Conservation (phyloP, 2,113 vertebrate genomes). For the Grammomys dolichurus region DNA sequence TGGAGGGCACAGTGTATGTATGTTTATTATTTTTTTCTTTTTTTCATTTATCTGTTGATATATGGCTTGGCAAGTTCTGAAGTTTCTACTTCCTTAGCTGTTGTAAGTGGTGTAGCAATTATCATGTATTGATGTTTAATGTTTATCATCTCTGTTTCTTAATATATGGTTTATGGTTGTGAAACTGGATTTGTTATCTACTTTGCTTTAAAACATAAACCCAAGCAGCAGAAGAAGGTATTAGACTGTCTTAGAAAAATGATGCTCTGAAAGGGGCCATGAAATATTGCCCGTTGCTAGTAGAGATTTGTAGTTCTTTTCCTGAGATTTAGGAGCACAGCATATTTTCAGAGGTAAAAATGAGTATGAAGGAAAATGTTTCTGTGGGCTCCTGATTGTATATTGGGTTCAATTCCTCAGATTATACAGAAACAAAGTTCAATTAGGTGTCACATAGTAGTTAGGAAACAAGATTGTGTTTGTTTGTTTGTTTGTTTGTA, state of each 20-base stretch:
- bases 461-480: not conserved
- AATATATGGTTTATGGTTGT: not conserved
- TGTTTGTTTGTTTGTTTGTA: not conserved
- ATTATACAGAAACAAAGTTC: not conserved
- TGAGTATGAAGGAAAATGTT: not conserved
- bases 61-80: not conserved
- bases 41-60: not conserved
- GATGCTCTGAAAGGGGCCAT: not conserved
- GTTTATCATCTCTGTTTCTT: not conserved
- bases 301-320: not conserved
- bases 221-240: conserved; percentile 10
- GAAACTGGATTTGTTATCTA: not conserved
- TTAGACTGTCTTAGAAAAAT: conserved; percentile 14
- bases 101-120: not conserved
- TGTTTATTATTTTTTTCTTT: not conserved
- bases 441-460: not conserved
- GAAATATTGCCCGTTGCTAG: not conserved
- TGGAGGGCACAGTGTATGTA: not conserved
- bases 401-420: not conserved
- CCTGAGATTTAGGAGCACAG: not conserved
- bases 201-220: conserved; percentile 25
- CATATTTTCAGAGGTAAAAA: not conserved
- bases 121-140: not conserved
- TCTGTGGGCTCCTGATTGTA: not conserved
- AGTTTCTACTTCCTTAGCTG: not conserved